phyloP scores from a whole-genome alignment of 2,797 vertebrate genomes.

The Sitta carolinensis region DNA sequence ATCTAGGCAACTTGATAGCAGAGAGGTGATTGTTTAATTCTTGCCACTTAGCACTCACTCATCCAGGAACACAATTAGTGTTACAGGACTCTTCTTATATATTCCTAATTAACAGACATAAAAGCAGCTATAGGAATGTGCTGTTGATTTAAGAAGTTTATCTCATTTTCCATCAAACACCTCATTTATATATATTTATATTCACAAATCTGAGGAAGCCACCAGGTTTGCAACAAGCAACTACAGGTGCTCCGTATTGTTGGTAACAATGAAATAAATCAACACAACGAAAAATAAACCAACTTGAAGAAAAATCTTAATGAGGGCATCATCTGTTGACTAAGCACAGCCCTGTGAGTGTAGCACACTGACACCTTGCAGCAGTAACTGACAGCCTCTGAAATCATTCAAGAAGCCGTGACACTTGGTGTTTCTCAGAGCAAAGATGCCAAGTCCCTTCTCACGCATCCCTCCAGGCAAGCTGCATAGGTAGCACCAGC shows the following conservation, averaged over 20 bases:
- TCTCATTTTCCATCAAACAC: background rate
- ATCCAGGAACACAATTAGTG: background rate
- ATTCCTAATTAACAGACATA: background rate
- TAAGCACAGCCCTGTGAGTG: background rate
- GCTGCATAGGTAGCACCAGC: background rate
- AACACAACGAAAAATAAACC: background rate
- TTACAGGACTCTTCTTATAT: background rate
- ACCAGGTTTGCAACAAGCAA: background rate
- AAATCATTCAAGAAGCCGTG: accelerated
- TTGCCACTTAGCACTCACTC: background rate
- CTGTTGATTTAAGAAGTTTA: background rate
- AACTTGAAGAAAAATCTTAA: background rate
- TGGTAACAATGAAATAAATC: background rate
- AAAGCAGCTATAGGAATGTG: background rate
- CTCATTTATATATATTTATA: background rate
- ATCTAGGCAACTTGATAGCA: background rate
- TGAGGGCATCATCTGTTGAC: background rate
- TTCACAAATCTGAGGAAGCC: background rate
- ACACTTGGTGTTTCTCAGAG: background rate
- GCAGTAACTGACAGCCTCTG: background rate
- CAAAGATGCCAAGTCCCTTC: background rate
- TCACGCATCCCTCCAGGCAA: background rate
- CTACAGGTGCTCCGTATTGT: accelerated
- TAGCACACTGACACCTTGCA: background rate
- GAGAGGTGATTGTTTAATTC: background rate